Evolutionary conservation across 2,888 invertebrate species (phyloP).

Genomic region (Anoncus sp.): DNA sequence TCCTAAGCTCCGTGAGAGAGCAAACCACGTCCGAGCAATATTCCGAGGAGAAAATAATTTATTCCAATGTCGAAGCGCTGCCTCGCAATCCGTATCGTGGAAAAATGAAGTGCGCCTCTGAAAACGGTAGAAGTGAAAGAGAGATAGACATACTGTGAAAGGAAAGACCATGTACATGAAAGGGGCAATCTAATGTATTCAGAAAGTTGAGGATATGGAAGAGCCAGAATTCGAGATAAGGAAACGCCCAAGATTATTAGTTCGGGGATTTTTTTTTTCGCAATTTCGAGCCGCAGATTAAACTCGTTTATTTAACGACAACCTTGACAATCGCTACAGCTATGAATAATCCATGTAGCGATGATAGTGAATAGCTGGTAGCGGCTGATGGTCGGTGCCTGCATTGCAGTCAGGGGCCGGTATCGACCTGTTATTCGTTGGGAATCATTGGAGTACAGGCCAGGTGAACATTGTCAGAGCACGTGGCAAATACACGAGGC

Average conservation of each 20-base stretch:
- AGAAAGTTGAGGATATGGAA: neutral
- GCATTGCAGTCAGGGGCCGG: constrained; percentile 78
- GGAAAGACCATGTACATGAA: neutral
- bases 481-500: constrained; percentile 55
- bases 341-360: constrained; percentile 22
- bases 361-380: constrained; percentile 11
- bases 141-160: neutral
- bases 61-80: neutral
- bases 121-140: neutral
- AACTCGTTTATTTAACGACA: neutral
- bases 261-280: neutral
- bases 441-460: constrained; percentile 75
- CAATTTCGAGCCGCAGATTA: neutral
- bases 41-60: neutral
- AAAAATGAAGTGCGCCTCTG: neutral
- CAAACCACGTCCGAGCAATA: neutral
- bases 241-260: neutral
- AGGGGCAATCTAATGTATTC: neutral
- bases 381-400: constrained; percentile 71
- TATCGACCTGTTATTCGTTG: constrained; percentile 77
- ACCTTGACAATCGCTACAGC: neutral
- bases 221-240: neutral
- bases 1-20: neutral
- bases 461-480: constrained; percentile 69
- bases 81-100: neutral